Percentiles rank a stretch among this genome's conserved stretches.
These are phyloP conservation scores for Emys orbicularis DNA, from an alignment of 2,797 vertebrate genomes.

Conservation along the genomic window DNA sequence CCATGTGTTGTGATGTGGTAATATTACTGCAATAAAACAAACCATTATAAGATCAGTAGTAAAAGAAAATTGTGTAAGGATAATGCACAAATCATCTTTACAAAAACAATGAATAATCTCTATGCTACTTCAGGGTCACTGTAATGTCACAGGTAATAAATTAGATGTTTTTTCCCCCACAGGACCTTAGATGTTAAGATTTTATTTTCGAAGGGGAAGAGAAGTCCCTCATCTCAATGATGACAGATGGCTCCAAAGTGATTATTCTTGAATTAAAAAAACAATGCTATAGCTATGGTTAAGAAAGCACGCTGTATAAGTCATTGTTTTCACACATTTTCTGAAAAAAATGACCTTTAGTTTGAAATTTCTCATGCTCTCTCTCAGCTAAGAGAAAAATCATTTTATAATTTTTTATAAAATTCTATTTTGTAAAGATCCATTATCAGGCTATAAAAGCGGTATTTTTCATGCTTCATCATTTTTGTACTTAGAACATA, in stretches of 20 bases:
- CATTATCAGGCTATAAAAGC: background rate
- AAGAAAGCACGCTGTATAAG: background rate
- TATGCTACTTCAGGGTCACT: background rate
- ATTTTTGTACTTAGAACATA: background rate
- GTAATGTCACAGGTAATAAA: background rate
- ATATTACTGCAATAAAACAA: conserved; percentile 61
- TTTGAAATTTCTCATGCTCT: background rate
- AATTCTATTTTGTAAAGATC: background rate
- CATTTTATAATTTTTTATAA: background rate
- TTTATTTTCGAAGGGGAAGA: background rate
- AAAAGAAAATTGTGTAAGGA: background rate
- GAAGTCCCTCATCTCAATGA: background rate
- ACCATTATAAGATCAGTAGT: background rate
- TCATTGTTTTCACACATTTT: background rate
- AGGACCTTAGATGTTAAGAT: background rate
- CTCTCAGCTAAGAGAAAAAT: background rate
- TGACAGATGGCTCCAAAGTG: background rate
- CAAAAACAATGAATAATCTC: background rate
- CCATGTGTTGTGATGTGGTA: conserved; percentile 52
- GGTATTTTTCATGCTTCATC: background rate
- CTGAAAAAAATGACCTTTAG: background rate
- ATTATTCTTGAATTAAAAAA: background rate
- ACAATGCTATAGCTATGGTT: background rate
- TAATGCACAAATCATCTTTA: background rate
- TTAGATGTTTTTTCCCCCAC: background rate